Conservation (phyloP, 2,797 vertebrate species). For the Rhinoraja longicauda region DNA sequence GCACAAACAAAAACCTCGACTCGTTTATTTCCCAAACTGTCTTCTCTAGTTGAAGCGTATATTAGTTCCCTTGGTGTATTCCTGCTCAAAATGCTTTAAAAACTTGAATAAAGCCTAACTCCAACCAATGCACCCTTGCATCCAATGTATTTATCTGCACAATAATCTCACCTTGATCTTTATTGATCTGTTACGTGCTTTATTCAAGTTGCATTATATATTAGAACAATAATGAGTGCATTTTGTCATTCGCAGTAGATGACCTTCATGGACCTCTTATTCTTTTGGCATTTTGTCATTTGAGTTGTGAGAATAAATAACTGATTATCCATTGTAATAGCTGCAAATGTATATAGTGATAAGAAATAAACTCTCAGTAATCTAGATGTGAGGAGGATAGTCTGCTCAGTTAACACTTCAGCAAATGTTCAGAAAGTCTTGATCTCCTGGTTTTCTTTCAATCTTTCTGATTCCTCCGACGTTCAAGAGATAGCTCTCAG, state of each 20-base stretch:
- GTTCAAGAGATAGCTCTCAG: too few species aligned
- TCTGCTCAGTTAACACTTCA: not conserved
- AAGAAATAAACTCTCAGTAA: not conserved
- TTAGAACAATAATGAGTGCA: not conserved
- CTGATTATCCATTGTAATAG: not conserved
- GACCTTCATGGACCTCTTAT: not conserved
- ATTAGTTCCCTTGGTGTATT: not conserved
- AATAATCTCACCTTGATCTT: not conserved
- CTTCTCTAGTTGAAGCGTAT: not conserved
- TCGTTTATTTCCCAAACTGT: not conserved
- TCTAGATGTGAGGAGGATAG: not conserved
- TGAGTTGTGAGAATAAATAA: constrained; percentile 17
- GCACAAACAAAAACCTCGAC: not conserved
- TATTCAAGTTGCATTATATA: not conserved
- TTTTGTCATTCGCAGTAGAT: not conserved
- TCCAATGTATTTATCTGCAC: not conserved
- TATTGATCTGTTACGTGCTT: not conserved
- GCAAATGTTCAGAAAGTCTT: not conserved
- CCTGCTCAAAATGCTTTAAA: not conserved
- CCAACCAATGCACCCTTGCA: not conserved
- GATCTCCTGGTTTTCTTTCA: not conserved
- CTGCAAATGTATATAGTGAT: not conserved
- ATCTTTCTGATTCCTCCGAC: not conserved
- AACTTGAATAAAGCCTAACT: not conserved
- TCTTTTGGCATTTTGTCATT: not conserved